Conservation (phyloP, 2,113 vertebrate genomes). For the Mus spicilegus region DNA sequence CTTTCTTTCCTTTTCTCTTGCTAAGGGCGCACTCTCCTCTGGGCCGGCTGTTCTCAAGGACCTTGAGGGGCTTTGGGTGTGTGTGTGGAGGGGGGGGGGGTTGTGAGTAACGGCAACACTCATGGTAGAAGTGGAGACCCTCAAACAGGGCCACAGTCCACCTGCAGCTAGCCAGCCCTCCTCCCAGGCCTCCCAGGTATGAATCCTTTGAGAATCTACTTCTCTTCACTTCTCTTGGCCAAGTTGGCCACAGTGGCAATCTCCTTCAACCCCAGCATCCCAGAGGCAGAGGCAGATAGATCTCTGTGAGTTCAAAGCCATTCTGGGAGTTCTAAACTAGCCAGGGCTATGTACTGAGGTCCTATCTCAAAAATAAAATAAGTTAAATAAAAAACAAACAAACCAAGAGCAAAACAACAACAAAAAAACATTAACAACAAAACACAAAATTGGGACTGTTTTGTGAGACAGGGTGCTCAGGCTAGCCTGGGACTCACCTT, state of each 20-base stretch:
- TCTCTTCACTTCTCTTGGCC: background rate
- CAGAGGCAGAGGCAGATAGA: background rate
- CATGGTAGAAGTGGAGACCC: background rate
- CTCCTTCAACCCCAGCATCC: background rate
- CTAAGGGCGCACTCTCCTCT: background rate
- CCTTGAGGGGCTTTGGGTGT: background rate
- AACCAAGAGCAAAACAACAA: background rate
- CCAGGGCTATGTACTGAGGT: background rate
- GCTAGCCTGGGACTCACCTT: background rate
- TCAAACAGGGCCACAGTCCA: background rate
- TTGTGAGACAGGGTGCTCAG: background rate
- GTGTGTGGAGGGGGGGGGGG: background rate
- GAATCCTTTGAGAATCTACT: background rate
- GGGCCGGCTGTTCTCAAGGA: background rate
- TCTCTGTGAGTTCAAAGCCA: background rate
- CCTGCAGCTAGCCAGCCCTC: background rate
- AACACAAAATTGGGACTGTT: background rate
- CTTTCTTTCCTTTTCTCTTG: background rate
- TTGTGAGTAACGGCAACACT: background rate
- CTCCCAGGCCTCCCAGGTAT: too few relatives aligned
- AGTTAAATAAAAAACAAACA: too few relatives aligned
- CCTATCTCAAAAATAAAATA: background rate
- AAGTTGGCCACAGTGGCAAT: background rate
- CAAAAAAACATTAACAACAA: background rate
- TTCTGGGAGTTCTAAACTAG: background rate